phyloP scores from a whole-genome alignment of 2,113 vertebrate genomes.

The Upupa epops region DNA sequence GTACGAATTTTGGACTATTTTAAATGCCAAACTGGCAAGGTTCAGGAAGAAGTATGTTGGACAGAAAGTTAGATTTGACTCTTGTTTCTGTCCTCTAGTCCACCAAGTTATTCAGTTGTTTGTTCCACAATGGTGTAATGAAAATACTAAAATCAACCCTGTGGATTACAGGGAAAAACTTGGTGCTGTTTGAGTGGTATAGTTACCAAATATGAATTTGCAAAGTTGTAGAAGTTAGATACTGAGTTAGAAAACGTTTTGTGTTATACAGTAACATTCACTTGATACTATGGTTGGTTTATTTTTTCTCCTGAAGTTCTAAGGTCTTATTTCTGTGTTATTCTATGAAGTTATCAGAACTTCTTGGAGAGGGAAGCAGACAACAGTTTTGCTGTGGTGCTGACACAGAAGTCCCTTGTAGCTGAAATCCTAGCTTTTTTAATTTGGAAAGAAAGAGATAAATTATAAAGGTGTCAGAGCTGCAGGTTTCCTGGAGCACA shows the following conservation, averaged over 20 bases:
- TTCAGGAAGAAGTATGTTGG: not conserved
- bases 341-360: not conserved
- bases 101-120: not conserved
- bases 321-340: not conserved
- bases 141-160: not conserved
- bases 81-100: not conserved
- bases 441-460: not conserved
- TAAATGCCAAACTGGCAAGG: not conserved
- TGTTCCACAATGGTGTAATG: not conserved
- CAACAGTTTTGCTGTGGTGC: fast-evolving
- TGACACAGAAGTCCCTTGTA: not conserved
- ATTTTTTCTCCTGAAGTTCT: not conserved
- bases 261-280: not conserved
- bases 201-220: too few relatives aligned
- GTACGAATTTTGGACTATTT: not conserved
- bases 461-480: not conserved
- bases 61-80: not conserved
- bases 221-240: not conserved
- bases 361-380: not conserved
- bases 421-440: not conserved
- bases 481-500: not conserved
- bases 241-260: not conserved
- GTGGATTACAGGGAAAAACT: not conserved
- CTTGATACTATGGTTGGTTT: not conserved
- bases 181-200: too few relatives aligned